phyloP scores from a whole-genome alignment of 2,888 invertebrate species.

The Cetonia aurata region DNA sequence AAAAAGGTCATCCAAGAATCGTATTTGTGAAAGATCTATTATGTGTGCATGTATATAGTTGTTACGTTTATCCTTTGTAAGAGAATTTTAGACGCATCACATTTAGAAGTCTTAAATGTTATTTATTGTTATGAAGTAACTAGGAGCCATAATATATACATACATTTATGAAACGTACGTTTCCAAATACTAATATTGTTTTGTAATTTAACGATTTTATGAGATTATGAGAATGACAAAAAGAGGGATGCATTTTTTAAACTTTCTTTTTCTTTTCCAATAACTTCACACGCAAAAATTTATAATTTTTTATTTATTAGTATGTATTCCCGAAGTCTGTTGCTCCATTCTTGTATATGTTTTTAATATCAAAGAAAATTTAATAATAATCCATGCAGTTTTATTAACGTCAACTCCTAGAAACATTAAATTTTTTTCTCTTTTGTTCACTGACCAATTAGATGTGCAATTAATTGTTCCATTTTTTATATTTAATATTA shows the following conservation, averaged over 20 bases:
- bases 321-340: slow-evolving; percentile 13
- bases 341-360: slow-evolving; percentile 25
- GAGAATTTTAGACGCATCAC: slow-evolving; percentile 35
- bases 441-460: too few species aligned
- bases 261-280: not conserved
- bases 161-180: slow-evolving; percentile 31
- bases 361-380: slow-evolving; percentile 25
- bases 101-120: slow-evolving; percentile 43
- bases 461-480: too few species aligned
- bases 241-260: slow-evolving; percentile 1
- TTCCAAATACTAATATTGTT: slow-evolving; percentile 21
- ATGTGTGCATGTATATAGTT: too few species aligned
- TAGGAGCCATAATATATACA: slow-evolving; percentile 33
- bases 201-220: slow-evolving; percentile 9
- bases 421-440: not conserved
- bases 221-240: not conserved
- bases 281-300: slow-evolving; percentile 1
- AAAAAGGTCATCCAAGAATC: too few species aligned
- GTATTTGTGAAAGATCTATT: too few species aligned
- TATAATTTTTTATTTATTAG: slow-evolving; percentile 4
- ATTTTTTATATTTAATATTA: too few species aligned
- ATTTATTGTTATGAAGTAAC: slow-evolving; percentile 43
- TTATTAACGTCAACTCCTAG: slow-evolving; percentile 10
- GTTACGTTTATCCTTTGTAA: too few species aligned
- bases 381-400: slow-evolving; percentile 14